These are phyloP conservation scores for Phalangium opilio DNA, from an alignment of 2,888 invertebrate species.

Conservation along the genomic window DNA sequence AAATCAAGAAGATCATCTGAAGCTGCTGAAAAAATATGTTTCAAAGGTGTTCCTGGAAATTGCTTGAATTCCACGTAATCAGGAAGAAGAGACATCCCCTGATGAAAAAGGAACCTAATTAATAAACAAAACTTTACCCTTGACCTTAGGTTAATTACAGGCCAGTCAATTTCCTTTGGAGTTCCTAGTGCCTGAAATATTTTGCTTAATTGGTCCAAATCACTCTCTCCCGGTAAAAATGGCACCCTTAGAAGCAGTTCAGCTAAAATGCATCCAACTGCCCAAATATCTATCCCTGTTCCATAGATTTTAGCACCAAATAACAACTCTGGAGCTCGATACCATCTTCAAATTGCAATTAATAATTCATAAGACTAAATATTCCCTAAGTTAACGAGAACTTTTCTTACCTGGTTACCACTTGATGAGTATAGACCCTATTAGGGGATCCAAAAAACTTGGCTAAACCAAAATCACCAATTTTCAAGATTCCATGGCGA, in stretches of 20 bases:
- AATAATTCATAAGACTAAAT: slow-evolving; percentile 1
- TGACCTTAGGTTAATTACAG: slow-evolving; percentile 46
- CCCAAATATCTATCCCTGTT: slow-evolving; percentile 98
- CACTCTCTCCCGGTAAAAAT: slow-evolving; percentile 89
- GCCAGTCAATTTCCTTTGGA: slow-evolving; percentile 84
- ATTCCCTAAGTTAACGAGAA: too few species aligned
- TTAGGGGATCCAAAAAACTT: slow-evolving; percentile 94
- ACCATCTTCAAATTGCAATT: slow-evolving; percentile 28
- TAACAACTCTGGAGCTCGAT: slow-evolving; percentile 74
- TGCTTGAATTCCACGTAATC: slow-evolving; percentile 87
- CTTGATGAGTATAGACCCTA: slow-evolving; percentile 91
- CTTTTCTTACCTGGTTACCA: slow-evolving; percentile 71
- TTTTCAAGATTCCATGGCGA: slow-evolving; percentile 76
- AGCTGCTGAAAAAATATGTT: slow-evolving; percentile 89
- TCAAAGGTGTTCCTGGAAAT: slow-evolving; percentile 64
- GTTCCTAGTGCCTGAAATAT: slow-evolving; percentile 93
- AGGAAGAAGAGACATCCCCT: slow-evolving; percentile 40
- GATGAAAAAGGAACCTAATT: too few species aligned
- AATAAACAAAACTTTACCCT: too few species aligned
- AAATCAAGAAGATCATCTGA: slow-evolving; percentile 75
- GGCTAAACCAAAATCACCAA: slow-evolving; percentile 98
- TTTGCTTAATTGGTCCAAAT: slow-evolving; percentile 85
- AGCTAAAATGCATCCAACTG: slow-evolving; percentile 92
- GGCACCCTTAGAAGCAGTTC: slow-evolving; percentile 78
- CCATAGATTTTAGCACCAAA: slow-evolving; percentile 92